These are phyloP conservation scores for Mobula hypostoma DNA, from an alignment of 2,113 vertebrate genomes.

Conservation along the genomic window DNA sequence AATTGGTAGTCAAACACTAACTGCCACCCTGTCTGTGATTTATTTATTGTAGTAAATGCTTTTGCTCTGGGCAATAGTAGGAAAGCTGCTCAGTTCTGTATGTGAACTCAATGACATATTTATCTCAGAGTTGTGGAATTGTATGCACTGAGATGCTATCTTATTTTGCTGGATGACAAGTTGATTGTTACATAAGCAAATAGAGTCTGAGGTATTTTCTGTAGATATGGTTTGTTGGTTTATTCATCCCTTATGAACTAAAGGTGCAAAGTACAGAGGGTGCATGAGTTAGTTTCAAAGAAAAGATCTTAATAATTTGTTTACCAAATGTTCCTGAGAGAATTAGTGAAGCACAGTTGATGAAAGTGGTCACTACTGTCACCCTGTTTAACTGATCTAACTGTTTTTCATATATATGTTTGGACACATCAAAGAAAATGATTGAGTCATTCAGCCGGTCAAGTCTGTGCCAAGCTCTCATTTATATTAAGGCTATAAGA, in stretches of 20 bases:
- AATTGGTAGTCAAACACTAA: slow-evolving; percentile 24
- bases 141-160: neutral
- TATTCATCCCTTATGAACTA: slow-evolving; percentile 23
- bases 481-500: no score
- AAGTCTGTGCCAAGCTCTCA: no score
- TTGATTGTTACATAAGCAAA: neutral
- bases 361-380: neutral
- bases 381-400: no score
- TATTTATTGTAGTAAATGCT: slow-evolving; percentile 27
- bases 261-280: slow-evolving; percentile 9
- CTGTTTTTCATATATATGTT: no score
- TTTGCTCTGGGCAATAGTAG: neutral
- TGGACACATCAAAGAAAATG: no score
- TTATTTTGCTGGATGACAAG: slow-evolving; percentile 1
- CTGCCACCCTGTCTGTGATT: slow-evolving; percentile 34
- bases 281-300: neutral
- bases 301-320: slow-evolving; percentile 15
- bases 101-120: neutral
- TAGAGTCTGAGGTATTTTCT: neutral
- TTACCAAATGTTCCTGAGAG: slow-evolving; percentile 12
- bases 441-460: no score
- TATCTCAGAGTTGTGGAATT: neutral
- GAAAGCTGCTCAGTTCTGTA: slow-evolving; percentile 15
- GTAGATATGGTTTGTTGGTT: neutral
- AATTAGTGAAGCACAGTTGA: neutral